phyloP scores from a whole-genome alignment of 2,888 invertebrate genomes.

The Tholera decimalis region DNA sequence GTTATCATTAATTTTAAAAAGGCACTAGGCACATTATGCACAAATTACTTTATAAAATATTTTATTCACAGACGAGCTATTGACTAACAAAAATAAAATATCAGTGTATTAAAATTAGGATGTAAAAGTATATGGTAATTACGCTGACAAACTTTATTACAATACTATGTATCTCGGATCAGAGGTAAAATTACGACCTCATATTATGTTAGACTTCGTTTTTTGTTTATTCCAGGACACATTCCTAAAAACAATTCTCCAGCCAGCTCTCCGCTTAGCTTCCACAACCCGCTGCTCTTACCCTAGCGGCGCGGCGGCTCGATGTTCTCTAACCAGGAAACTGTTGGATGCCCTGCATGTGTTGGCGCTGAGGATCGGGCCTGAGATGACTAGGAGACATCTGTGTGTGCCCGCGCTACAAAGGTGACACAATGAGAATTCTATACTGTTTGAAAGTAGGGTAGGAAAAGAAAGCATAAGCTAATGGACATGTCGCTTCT shows the following conservation, averaged over 20 bases:
- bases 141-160: no score
- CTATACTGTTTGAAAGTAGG: no score
- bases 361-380: constrained; percentile 94
- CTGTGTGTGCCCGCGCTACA: constrained; percentile 93
- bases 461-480: no score
- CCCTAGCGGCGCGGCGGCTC: constrained; percentile 95
- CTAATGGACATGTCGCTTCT: no score
- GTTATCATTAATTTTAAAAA: no score
- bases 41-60: no score
- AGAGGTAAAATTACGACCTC: background rate
- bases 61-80: no score
- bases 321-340: constrained; percentile 95
- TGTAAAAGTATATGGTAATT: no score
- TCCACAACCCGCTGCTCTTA: constrained; percentile 95
- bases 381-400: constrained; percentile 95
- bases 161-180: background rate
- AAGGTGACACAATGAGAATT: constrained; percentile 69
- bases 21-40: no score
- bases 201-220: background rate
- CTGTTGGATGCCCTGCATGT: constrained; percentile 95
- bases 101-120: no score
- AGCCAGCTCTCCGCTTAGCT: constrained; percentile 95
- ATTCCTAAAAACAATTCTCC: constrained; percentile 95
- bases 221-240: constrained; percentile 93
- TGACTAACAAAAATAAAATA: no score